A percentile compares a stretch with the other conserved stretches of the same genome.
These are phyloP conservation scores for Bufotes viridis DNA, from an alignment of 2,797 vertebrate genomes.

Conservation along the genomic window DNA sequence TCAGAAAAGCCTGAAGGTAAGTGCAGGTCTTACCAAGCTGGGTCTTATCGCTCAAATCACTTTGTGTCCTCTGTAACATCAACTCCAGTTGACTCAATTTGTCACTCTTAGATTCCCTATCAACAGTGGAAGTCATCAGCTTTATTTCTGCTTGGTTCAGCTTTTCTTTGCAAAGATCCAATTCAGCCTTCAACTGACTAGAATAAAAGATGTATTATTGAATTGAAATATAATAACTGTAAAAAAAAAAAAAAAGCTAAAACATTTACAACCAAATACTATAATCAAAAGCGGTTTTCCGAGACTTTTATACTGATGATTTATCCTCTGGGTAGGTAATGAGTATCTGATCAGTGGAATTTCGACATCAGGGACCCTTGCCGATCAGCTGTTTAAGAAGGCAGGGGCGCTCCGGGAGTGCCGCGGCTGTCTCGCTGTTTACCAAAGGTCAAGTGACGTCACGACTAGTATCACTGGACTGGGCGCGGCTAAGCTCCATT, in stretches of 20 bases:
- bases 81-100: slow-evolving; percentile 85
- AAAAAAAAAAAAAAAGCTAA: not conserved
- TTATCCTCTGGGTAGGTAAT: no score
- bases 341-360: not conserved
- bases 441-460: no score
- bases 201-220: slow-evolving; percentile 19
- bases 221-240: not conserved
- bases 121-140: slow-evolving; percentile 77
- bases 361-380: no score
- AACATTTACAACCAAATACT: no score
- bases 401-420: no score
- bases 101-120: slow-evolving; percentile 82
- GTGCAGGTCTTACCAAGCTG: slow-evolving; percentile 70
- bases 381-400: no score
- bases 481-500: no score
- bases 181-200: slow-evolving; percentile 74
- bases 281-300: no score
- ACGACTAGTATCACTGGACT: no score
- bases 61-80: slow-evolving; percentile 84
- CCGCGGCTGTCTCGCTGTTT: no score
- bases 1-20: no score
- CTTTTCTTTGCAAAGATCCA: slow-evolving; percentile 79
- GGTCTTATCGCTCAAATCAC: slow-evolving; percentile 82
- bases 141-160: slow-evolving; percentile 79
- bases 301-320: no score